These are phyloP conservation scores for Drosophila tani DNA, from an alignment of 1,140 invertebrate species.

Conservation along the genomic window DNA sequence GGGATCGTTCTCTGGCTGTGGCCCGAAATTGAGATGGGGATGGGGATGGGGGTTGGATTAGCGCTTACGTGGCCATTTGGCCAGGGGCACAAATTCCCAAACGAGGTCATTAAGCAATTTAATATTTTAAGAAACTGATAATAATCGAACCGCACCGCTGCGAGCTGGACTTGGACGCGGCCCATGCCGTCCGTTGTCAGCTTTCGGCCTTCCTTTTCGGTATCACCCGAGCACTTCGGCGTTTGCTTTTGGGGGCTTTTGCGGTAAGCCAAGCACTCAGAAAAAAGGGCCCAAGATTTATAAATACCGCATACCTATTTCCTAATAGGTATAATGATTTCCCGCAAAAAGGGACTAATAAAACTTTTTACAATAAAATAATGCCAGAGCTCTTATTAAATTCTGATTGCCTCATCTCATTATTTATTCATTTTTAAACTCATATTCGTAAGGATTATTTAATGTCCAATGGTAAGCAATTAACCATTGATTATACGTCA, in stretches of 20 bases:
- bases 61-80: conserved; percentile 71
- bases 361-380: too few relatives aligned
- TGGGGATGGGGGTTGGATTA: conserved; percentile 32
- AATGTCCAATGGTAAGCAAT: too few relatives aligned
- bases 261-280: conserved; percentile 22
- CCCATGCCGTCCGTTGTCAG: conserved; percentile 47
- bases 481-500: too few relatives aligned
- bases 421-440: too few relatives aligned
- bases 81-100: conserved; percentile 52
- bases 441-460: too few relatives aligned
- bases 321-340: too few relatives aligned
- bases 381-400: too few relatives aligned
- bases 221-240: conserved; percentile 14
- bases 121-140: conserved; percentile 82
- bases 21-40: conserved; percentile 1
- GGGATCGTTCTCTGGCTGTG: not conserved
- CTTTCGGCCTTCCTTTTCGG: conserved; percentile 41
- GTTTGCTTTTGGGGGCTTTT: conserved; percentile 33
- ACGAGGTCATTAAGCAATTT: conserved; percentile 82
- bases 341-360: too few relatives aligned
- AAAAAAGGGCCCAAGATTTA: not conserved
- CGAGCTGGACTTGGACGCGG: conserved; percentile 12
- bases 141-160: conserved; percentile 69
- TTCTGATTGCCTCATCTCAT: too few relatives aligned
- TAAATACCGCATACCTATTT: too few relatives aligned